A percentile compares a stretch with the other conserved stretches of the same genome.
Evolutionary conservation across 2,113 vertebrate genomes (phyloP).

Genomic region (Periophthalmus modestus): DNA sequence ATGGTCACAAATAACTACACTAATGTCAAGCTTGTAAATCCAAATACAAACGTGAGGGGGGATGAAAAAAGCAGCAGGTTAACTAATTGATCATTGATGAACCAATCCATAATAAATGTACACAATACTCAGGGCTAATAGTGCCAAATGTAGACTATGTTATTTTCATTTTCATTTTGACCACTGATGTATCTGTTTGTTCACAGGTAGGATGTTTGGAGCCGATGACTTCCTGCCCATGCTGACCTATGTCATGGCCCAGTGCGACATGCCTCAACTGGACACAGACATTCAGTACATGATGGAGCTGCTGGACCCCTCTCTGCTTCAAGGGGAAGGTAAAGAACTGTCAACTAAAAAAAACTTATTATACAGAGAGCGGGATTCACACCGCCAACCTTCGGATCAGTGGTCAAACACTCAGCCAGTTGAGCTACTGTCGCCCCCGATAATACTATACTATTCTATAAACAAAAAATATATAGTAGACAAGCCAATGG

Average conservation of each 20-base stretch:
- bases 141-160: background rate
- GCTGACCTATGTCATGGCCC: constrained; percentile 92
- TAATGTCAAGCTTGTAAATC: too few relatives aligned
- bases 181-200: constrained; percentile 31
- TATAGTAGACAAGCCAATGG: background rate
- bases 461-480: background rate
- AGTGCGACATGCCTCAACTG: constrained; percentile 94
- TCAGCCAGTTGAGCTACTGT: too few relatives aligned
- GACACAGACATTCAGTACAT: constrained; percentile 95
- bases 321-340: constrained; percentile 95
- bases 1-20: too few relatives aligned
- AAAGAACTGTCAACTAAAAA: background rate
- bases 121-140: background rate
- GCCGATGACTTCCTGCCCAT: constrained; percentile 97
- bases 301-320: constrained; percentile 95
- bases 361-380: background rate
- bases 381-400: too few relatives aligned
- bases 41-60: too few relatives aligned
- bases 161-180: background rate
- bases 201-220: constrained; percentile 91
- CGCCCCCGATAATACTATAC: too few relatives aligned
- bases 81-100: too few relatives aligned
- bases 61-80: too few relatives aligned
- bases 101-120: background rate
- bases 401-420: too few relatives aligned